Evolutionary conservation across 2,113 vertebrate species (phyloP), one percentile per base, ranked within the genome.

Genomic region (Callithrix jacchus): DNA sequence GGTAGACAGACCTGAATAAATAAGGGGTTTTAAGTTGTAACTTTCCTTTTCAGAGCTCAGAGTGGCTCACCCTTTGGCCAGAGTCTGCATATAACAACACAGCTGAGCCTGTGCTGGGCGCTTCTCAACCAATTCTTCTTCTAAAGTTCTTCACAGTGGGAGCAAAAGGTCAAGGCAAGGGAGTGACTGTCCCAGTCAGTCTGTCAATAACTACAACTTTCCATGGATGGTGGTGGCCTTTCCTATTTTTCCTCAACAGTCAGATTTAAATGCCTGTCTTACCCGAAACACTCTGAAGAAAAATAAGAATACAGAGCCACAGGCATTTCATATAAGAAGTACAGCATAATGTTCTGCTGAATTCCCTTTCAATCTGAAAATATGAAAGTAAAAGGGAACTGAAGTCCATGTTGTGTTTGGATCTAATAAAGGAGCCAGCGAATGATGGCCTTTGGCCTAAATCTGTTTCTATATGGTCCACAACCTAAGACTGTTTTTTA

Each of bases 311-410:
- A 27, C 6, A n/a, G 42, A 95, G 54, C 5, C 42, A 85, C 12
- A 61, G 68, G 71, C 11, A 66, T 74, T 79, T 74, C 74, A 84
- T 47, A 61, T 83, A 61, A 54, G 77, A 93, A 88, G 58, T 85
- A 49, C 8, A 93, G 76, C 12, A 21, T n/a, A 45, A 83, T 49
- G 23, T 64, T 70, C 42, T 84, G 89, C 7, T 66, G 30, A 71
- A 58, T 87, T 87, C 40, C 23, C 58, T 66, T 77, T 92, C 35
- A 64, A 85, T 9, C 13, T 45, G 47, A 79, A 94, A 87, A 81
- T 49, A 95, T 0, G 73, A 68, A 93, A 92, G 94, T 47, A 66
- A 86, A 91, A 81, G 73, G 74, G 49, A 94, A 64, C 23, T 73
- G 18, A 70, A 61, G 81, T 21, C n/a, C 32, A 64, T 90, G 68